These are phyloP conservation scores for Trichonephila clavata DNA, from an alignment of 1,140 invertebrate species.

Conservation along the genomic window DNA sequence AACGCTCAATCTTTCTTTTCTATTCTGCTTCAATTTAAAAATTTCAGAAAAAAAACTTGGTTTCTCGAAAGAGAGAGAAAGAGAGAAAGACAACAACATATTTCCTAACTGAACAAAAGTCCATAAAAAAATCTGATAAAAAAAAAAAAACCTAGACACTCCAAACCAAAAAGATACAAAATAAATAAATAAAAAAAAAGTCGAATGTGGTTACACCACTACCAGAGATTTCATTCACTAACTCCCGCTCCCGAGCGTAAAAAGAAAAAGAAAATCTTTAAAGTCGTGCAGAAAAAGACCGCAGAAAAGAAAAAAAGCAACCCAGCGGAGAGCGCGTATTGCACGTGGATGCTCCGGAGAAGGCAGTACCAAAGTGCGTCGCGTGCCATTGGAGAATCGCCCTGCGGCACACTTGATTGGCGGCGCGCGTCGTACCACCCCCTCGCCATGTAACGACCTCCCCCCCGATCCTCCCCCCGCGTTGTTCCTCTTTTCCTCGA, in stretches of 20 bases:
- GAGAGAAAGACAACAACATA: too few relatives aligned
- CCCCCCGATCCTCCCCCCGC: not conserved
- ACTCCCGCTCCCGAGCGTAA: not conserved
- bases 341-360: slow-evolving; percentile 37
- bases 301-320: not conserved
- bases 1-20: too few relatives aligned
- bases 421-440: slow-evolving; percentile 68
- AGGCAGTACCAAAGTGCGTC: slow-evolving; percentile 55
- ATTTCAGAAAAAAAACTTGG: too few relatives aligned
- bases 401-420: slow-evolving; percentile 75
- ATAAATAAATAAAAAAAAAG: not conserved
- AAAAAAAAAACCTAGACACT: not conserved
- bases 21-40: too few relatives aligned
- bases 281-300: slow-evolving; percentile 31
- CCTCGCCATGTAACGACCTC: slow-evolving; percentile 62
- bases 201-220: not conserved
- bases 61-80: too few relatives aligned
- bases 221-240: slow-evolving; percentile 11
- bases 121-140: not conserved
- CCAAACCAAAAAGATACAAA: not conserved
- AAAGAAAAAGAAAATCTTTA: not conserved
- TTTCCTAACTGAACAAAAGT: too few relatives aligned
- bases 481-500: not conserved
- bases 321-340: not conserved
- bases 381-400: slow-evolving; percentile 76